Percentiles rank a stretch among this genome's conserved stretches.
Conservation (phyloP, 2,797 vertebrate species). For the Momotus momota region DNA sequence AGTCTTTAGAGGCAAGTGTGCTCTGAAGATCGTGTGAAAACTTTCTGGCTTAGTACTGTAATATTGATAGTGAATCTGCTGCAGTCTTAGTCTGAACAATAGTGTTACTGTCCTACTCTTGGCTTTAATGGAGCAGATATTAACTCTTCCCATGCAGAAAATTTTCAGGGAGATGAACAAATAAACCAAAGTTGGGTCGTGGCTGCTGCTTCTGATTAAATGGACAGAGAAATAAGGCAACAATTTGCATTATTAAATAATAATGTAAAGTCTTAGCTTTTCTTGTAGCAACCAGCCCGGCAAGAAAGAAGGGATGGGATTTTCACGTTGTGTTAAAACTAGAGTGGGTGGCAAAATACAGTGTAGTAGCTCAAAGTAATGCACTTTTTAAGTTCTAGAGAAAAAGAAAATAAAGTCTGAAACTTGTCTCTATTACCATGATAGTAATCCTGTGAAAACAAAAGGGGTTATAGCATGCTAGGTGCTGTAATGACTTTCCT, state of each 20-base stretch:
- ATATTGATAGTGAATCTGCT: not conserved
- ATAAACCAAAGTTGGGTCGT: not conserved
- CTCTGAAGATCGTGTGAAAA: not conserved
- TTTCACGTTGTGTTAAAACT: not conserved
- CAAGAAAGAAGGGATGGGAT: not conserved
- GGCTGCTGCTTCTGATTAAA: not conserved
- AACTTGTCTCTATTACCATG: not conserved
- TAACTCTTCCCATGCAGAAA: not conserved
- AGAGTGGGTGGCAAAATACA: not conserved
- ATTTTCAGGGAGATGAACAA: not conserved
- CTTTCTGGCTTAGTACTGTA: not conserved
- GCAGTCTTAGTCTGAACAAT: not conserved
- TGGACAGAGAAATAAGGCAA: not conserved
- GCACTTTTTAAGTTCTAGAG: not conserved
- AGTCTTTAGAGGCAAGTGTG: not conserved
- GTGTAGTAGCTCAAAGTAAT: not conserved
- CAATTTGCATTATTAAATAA: not conserved
- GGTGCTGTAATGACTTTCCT: not conserved
- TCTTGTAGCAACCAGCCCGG: not conserved
- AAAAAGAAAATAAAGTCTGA: not conserved
- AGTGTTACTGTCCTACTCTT: not conserved
- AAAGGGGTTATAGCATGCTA: not conserved
- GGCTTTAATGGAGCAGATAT: not conserved
- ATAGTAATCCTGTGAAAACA: not conserved
- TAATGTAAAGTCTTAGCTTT: not conserved